Evolutionary conservation across 2,797 vertebrate species (phyloP).

Genomic region (Champsocephalus esox): DNA sequence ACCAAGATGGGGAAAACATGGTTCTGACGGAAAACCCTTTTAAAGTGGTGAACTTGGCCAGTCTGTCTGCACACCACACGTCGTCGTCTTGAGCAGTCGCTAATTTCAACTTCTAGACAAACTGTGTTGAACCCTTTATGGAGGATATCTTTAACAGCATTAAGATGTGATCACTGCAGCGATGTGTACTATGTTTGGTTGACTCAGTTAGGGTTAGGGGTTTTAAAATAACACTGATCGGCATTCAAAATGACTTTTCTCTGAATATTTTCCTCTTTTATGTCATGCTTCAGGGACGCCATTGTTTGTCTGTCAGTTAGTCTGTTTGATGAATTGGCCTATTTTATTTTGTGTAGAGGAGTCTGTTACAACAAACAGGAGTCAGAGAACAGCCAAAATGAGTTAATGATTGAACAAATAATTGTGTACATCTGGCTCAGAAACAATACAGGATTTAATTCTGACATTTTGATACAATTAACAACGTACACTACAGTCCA

Average conservation of each 20-base stretch:
- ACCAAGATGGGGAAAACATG: background rate
- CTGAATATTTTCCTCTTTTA: slow-evolving; percentile 14
- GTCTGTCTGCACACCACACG: background rate
- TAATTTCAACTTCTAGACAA: slow-evolving; percentile 57
- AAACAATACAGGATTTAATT: background rate
- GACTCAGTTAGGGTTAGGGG: slow-evolving; percentile 13
- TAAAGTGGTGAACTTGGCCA: slow-evolving; percentile 17
- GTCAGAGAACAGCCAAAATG: background rate
- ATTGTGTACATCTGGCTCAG: background rate
- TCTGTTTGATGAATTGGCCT: background rate
- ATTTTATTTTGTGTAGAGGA: background rate
- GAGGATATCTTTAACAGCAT: slow-evolving; percentile 51
- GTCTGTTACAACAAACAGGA: slow-evolving; percentile 8
- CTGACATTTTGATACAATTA: background rate
- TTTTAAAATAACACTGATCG: slow-evolving; percentile 16
- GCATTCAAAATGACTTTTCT: slow-evolving; percentile 10
- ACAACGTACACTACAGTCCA: background rate
- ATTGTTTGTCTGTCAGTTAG: background rate
- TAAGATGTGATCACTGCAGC: slow-evolving; percentile 46
- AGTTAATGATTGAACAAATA: slow-evolving; percentile 2
- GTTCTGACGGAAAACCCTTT: slow-evolving; percentile 27
- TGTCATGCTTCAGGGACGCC: background rate
- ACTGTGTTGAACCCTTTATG: slow-evolving; percentile 47
- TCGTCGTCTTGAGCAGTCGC: slow-evolving; percentile 45
- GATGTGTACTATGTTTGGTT: slow-evolving; percentile 50